These are phyloP conservation scores for Heliconius hermathena DNA, from an alignment of 1,140 invertebrate species.

Conservation along the genomic window DNA sequence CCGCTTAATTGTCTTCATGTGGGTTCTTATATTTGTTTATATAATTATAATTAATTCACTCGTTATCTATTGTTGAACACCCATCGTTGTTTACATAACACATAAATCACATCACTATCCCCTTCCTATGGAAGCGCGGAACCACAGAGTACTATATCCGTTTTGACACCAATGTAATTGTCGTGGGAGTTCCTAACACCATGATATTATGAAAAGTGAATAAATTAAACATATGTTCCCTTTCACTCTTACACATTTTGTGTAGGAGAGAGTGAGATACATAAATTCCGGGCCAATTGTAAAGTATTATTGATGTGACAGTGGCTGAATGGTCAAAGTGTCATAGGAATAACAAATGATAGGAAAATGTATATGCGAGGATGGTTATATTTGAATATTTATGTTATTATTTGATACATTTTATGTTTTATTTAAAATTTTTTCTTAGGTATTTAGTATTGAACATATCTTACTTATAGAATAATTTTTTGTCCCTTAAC, in stretches of 20 bases:
- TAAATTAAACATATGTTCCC: slow-evolving; percentile 48
- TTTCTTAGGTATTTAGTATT: too few species aligned
- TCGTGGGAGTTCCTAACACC: slow-evolving; percentile 56
- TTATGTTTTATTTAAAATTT: background rate
- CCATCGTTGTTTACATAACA: slow-evolving; percentile 38
- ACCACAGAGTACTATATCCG: slow-evolving; percentile 59
- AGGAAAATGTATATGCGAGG: slow-evolving; percentile 30
- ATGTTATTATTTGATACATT: background rate
- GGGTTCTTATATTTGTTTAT: slow-evolving; percentile 27
- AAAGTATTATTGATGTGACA: slow-evolving; percentile 52
- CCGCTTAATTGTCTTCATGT: slow-evolving; percentile 19
- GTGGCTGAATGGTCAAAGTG: slow-evolving; percentile 34
- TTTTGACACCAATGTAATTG: slow-evolving; percentile 66
- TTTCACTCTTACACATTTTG: slow-evolving; percentile 32
- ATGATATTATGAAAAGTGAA: slow-evolving; percentile 46
- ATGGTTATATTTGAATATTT: background rate
- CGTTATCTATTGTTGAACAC: slow-evolving; percentile 31
- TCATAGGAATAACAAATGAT: slow-evolving; percentile 15
- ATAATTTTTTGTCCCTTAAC: too few species aligned
- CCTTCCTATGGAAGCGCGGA: slow-evolving; percentile 38
- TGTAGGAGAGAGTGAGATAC: slow-evolving; percentile 39
- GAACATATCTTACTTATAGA: too few species aligned
- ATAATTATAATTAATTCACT: slow-evolving; percentile 13
- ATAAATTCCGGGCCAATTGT: slow-evolving; percentile 31
- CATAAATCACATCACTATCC: slow-evolving; percentile 58